phyloP scores from a whole-genome alignment of 2,113 vertebrate species.

The Okapia johnstoni region DNA sequence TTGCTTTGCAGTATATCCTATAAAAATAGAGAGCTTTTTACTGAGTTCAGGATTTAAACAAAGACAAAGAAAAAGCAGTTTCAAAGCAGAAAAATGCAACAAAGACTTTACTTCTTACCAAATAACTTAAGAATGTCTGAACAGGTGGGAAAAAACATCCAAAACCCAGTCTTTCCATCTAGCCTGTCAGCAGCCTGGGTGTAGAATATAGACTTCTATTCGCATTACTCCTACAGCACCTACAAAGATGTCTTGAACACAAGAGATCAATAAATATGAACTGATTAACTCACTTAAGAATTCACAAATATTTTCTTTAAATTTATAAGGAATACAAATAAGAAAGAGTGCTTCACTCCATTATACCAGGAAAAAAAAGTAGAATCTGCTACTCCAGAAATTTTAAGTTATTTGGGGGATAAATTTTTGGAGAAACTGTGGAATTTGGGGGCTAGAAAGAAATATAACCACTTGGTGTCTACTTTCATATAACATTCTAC shows the following conservation, averaged over 20 bases:
- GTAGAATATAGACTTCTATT: background rate
- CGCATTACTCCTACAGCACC: background rate
- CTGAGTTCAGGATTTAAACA: conserved; percentile 37
- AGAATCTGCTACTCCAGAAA: background rate
- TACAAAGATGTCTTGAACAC: background rate
- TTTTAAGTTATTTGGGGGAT: background rate
- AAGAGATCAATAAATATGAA: background rate
- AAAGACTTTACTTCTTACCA: conserved; percentile 70
- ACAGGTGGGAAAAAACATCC: conserved; percentile 62
- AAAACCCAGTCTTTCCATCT: conserved; percentile 12
- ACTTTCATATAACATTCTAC: background rate
- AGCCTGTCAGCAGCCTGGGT: background rate
- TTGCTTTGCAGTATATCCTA: conserved; percentile 5
- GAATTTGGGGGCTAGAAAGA: background rate
- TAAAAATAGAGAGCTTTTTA: conserved; percentile 51
- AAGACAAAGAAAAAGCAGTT: conserved; percentile 45
- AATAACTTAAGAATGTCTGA: conserved; percentile 76
- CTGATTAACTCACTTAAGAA: background rate
- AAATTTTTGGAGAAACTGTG: background rate
- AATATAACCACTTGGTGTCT: background rate
- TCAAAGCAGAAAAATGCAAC: conserved; percentile 65
- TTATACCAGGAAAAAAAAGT: background rate
- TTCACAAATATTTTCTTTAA: background rate
- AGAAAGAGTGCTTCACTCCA: background rate
- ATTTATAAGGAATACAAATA: background rate